Conservation (phyloP, 35 echinoderm and acorn worm genomes). For the Hemicentrotus pulcherrimus region DNA sequence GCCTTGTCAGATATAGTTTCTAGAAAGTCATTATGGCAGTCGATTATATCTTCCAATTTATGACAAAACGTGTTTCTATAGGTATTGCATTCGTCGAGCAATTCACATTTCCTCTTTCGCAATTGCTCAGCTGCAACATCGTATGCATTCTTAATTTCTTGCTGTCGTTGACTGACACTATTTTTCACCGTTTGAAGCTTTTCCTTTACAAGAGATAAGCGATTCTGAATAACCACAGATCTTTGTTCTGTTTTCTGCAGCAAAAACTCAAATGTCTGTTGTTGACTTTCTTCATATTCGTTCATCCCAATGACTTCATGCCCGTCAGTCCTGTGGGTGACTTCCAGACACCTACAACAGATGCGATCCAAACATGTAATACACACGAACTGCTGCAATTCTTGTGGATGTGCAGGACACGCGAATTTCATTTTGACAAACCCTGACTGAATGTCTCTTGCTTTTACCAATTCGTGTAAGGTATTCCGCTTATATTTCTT, state of each 20-base stretch:
- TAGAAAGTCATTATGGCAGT: neutral
- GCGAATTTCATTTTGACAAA: neutral
- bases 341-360: neutral
- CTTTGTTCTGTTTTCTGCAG: neutral
- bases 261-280: neutral
- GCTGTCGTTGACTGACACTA: neutral
- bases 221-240: neutral
- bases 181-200: neutral
- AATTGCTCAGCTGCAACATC: neutral
- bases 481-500: neutral
- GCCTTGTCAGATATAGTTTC: neutral
- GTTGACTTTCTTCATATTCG: neutral
- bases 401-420: neutral
- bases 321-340: neutral
- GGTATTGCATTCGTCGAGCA: neutral
- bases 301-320: neutral
- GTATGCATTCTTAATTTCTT: neutral
- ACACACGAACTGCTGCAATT: slow-evolving; percentile 4
- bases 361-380: neutral
- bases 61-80: neutral
- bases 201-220: neutral
- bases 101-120: neutral
- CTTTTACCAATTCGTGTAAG: neutral
- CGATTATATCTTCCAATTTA: neutral
- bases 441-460: neutral